These are phyloP conservation scores for Dromiciops gliroides DNA, from an alignment of 2,113 vertebrate genomes.

Conservation along the genomic window DNA sequence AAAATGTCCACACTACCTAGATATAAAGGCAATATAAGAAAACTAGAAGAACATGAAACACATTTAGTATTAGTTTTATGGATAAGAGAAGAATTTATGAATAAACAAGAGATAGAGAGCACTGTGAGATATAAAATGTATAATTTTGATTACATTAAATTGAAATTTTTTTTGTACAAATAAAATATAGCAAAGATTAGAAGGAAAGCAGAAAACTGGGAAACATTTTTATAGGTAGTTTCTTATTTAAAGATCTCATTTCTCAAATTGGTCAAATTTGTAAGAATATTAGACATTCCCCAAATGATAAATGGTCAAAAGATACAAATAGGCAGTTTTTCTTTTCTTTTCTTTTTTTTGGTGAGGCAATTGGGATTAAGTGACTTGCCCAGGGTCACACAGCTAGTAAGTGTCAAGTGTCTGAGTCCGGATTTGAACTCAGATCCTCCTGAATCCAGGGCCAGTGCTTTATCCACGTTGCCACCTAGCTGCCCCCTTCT, in stretches of 20 bases:
- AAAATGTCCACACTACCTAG: neutral
- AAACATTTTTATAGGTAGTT: neutral
- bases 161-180: neutral
- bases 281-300: neutral
- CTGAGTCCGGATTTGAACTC: too few species aligned
- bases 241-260: neutral
- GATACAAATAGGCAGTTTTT: too few species aligned
- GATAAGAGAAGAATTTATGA: neutral
- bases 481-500: too few species aligned
- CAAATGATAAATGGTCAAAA: too few species aligned
- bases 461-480: too few species aligned
- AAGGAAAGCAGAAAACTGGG: neutral
- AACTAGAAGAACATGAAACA: neutral
- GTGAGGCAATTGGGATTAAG: too few species aligned
- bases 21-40: neutral
- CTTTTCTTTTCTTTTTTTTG: too few species aligned
- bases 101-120: neutral
- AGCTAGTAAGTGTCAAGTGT: too few species aligned
- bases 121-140: neutral
- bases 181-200: neutral
- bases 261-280: neutral
- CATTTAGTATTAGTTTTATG: neutral
- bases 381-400: too few species aligned
- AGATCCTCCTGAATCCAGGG: too few species aligned
- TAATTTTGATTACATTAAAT: neutral